Percentiles rank a stretch among this genome's conserved stretches.
Evolutionary conservation across 2,113 vertebrate species (phyloP).

Genomic region (Eleginops maclovinus): DNA sequence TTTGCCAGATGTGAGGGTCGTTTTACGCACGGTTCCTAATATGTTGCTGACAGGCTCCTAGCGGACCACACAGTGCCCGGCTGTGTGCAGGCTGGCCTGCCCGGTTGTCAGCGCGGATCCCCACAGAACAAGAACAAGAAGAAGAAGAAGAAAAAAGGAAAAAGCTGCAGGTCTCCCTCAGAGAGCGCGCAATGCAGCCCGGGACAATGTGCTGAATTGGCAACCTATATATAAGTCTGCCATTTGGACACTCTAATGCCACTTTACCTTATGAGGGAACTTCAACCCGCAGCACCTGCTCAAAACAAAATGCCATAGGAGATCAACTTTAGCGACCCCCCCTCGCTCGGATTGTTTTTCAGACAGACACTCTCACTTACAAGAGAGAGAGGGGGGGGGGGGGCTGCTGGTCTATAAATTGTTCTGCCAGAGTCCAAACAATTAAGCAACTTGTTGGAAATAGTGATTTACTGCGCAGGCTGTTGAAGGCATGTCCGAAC

Average conservation of each 20-base stretch:
- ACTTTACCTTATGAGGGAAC: slow-evolving; percentile 99
- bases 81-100: neutral
- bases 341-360: slow-evolving; percentile 89
- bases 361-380: slow-evolving; percentile 89
- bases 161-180: slow-evolving; percentile 45
- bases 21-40: neutral
- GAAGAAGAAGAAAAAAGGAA: neutral
- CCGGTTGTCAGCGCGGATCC: slow-evolving; percentile 38
- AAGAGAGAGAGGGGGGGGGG: slow-evolving; percentile 51
- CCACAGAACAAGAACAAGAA: slow-evolving; percentile 28
- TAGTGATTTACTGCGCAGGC: slow-evolving; percentile 49
- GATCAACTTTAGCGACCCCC: slow-evolving; percentile 87
- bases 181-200: slow-evolving; percentile 57
- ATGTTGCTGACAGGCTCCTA: neutral
- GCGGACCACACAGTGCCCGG: slow-evolving; percentile 33
- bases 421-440: slow-evolving; percentile 56
- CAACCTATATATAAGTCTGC: slow-evolving; percentile 99
- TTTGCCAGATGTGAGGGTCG: too few species aligned
- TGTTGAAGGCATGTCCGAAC: slow-evolving; percentile 10
- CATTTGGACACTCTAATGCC: slow-evolving; percentile 96
- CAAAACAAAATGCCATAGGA: slow-evolving; percentile 96
- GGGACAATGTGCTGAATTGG: slow-evolving; percentile 96
- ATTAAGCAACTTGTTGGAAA: slow-evolving; percentile 70
- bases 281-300: slow-evolving; percentile 94
- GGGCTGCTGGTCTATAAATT: slow-evolving; percentile 48